Percentiles rank a stretch among this genome's conserved stretches.
Conservation (phyloP, 2,888 invertebrate species). For the Masnerella sp. region DNA sequence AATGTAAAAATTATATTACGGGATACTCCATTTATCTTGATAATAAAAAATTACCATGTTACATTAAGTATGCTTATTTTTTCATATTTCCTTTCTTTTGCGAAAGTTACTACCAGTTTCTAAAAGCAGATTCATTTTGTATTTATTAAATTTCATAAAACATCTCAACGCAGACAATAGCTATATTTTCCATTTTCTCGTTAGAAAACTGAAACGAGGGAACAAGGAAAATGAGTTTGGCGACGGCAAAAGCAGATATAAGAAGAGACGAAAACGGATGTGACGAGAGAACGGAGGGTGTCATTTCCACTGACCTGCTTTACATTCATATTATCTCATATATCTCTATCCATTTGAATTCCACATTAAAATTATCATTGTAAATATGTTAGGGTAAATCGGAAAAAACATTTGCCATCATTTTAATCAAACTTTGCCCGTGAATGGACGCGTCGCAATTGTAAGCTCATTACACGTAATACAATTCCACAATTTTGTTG, state of each 20-base stretch:
- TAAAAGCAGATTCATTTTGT: slow-evolving; percentile 71
- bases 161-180: slow-evolving; percentile 66
- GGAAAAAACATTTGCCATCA: slow-evolving; percentile 12
- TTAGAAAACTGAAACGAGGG: slow-evolving; percentile 61
- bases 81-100: slow-evolving; percentile 13
- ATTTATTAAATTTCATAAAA: slow-evolving; percentile 75
- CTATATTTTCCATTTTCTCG: slow-evolving; percentile 75
- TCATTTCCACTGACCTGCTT: slow-evolving; percentile 70
- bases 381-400: slow-evolving; percentile 33
- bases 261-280: slow-evolving; percentile 57
- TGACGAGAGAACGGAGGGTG: slow-evolving; percentile 64
- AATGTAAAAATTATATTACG: neutral
- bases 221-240: slow-evolving; percentile 69
- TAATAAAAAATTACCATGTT: slow-evolving; percentile 1
- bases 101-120: slow-evolving; percentile 30
- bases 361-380: slow-evolving; percentile 44
- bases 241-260: slow-evolving; percentile 63
- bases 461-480: too few species aligned
- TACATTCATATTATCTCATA: slow-evolving; percentile 70
- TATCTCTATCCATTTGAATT: slow-evolving; percentile 57
- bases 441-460: neutral
- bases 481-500: too few species aligned
- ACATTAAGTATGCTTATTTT: slow-evolving; percentile 20
- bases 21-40: neutral
- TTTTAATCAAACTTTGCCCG: slow-evolving; percentile 30